Evolutionary conservation across 2,797 vertebrate species (phyloP), one percentile per base, ranked within the genome.

Genomic region (Gadopsis marmoratus): DNA sequence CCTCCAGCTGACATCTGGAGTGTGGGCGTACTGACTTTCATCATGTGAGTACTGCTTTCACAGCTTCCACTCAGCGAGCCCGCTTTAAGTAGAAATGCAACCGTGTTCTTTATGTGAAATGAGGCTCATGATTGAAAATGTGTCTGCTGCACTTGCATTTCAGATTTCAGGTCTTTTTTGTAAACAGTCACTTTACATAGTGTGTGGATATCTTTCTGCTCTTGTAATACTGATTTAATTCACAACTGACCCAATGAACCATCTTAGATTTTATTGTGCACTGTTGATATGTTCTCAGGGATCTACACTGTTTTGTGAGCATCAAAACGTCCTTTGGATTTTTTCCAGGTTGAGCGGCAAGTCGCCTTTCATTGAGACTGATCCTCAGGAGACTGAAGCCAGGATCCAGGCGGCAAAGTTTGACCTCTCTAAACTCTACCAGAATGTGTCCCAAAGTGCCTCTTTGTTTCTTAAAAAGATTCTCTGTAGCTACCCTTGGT

Each of bases 1-100:
- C 96, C 98, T 0, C 97, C 97, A 74, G 97, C 98, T 39, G 98
- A 99, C 87, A 97, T 99, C 93, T 99, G 98, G 98, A 97, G 97
- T 0, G 89, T 96, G 2, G 98, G 98, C 0, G 92, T 99, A 21
- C 92, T 99, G 84, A 95, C 97, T 61, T 99, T 97, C 88, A 96
- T 99, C 95, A 99, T 99, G 98, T 99, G 95, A 98, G 97, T 96
- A n/a, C 74, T 55, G 72, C 60, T 76, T 86, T 86, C 54, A 70
- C 61, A 75, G 76, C 81, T 76, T 86, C 67, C 59, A 70, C 66
- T 68, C 71, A 33, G 70, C 13, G 21, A 59, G 41, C 39, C 31
- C 2, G 82, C 64, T 71, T 71, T 72, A 82, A 76, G 81, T 71
- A 82, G 70, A 79, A 75, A 77, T 17, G 10, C 2, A 41, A 71